These are phyloP conservation scores for Pseudomyrmex concolor DNA, from an alignment of 1,140 invertebrate genomes.

Conservation along the genomic window DNA sequence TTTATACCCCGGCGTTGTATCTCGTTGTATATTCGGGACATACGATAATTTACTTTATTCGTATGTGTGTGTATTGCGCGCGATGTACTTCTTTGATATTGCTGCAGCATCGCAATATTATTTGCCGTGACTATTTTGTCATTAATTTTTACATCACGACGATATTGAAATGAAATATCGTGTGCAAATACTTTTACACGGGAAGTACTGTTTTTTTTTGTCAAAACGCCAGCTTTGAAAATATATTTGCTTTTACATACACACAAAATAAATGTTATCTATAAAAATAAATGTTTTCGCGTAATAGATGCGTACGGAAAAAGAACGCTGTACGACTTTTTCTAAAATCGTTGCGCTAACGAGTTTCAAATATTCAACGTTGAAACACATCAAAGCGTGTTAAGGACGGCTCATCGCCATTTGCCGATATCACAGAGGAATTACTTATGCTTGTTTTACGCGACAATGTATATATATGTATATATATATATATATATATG, in stretches of 20 bases:
- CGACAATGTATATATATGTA: neutral
- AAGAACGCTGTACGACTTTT: neutral
- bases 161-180: neutral
- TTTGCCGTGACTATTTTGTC: slow-evolving; percentile 4
- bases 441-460: slow-evolving; percentile 4
- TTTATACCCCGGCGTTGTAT: neutral
- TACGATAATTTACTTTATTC: slow-evolving; percentile 39
- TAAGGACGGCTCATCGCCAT: slow-evolving; percentile 15
- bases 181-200: neutral
- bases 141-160: slow-evolving; percentile 1
- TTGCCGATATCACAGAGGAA: neutral
- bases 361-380: slow-evolving; percentile 45
- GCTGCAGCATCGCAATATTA: neutral
- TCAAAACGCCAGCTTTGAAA: slow-evolving; percentile 25
- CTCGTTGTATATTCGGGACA: slow-evolving; percentile 1
- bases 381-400: slow-evolving; percentile 21
- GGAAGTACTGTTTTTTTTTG: slow-evolving; percentile 12
- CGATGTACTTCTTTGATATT: slow-evolving; percentile 6
- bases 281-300: no score
- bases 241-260: slow-evolving; percentile 13
- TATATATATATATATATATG: no score
- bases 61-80: neutral
- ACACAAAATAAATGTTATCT: slow-evolving; percentile 32
- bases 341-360: slow-evolving; percentile 25
- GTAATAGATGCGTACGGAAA: neutral